A percentile compares a stretch with the other conserved stretches of the same genome.
Conservation (phyloP, 2,797 vertebrate genomes). For the Darevskia nairensis region DNA sequence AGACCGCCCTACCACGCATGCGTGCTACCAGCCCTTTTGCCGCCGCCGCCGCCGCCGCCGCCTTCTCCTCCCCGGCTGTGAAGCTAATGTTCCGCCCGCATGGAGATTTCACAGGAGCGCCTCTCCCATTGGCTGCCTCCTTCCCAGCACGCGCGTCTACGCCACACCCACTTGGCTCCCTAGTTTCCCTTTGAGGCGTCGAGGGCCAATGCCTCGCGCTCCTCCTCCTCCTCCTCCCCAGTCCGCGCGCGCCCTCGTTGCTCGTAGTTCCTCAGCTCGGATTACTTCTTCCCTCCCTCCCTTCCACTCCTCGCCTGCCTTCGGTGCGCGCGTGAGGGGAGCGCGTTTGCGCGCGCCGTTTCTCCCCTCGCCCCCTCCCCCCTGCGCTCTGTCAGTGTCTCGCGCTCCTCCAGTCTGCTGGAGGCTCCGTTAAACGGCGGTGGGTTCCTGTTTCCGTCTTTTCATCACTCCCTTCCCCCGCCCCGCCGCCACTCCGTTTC, state of each 20-base stretch:
- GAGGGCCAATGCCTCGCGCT: conserved; percentile 53
- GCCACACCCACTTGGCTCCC: background rate
- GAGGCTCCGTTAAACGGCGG: conserved; percentile 68
- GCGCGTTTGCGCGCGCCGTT: conserved; percentile 33
- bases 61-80: background rate
- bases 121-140: conserved; percentile 22
- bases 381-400: conserved; percentile 34
- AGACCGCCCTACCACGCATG: conserved; percentile 18
- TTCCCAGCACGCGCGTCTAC: background rate
- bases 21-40: background rate
- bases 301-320: background rate
- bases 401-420: conserved; percentile 59
- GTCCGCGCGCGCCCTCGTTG: conserved; percentile 61
- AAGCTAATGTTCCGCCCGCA: conserved; percentile 20
- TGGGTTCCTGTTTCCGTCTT: conserved; percentile 72
- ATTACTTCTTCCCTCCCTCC: background rate
- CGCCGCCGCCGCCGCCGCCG: background rate
- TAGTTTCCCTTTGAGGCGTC: conserved; percentile 33
- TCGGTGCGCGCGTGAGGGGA: background rate
- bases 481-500: conserved; percentile 11
- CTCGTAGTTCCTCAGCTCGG: background rate
- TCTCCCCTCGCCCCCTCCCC: conserved; percentile 37
- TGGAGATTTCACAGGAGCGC: background rate
- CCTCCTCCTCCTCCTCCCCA: conserved; percentile 33
- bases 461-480: conserved; percentile 34